Conservation (phyloP, 2,797 vertebrate species). For the Gastrophryne carolinensis region DNA sequence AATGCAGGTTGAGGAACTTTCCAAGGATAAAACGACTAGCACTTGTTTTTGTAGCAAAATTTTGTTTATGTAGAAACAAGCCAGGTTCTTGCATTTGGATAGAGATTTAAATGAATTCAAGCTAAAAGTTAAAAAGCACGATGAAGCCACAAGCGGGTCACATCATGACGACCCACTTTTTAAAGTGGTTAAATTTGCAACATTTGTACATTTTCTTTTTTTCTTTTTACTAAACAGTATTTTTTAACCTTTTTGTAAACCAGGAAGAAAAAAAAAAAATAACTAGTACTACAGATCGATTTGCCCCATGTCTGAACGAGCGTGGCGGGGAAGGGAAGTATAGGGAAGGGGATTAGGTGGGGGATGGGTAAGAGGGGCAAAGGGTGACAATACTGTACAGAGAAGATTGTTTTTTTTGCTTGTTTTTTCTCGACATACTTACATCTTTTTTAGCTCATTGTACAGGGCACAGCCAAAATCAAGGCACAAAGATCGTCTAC, state of each 20-base stretch:
- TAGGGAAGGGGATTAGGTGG: background rate
- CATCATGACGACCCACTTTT: slow-evolving; percentile 78
- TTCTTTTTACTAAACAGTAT: slow-evolving; percentile 79
- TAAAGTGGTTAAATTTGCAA: slow-evolving; percentile 82
- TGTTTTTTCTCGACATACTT: slow-evolving; percentile 82
- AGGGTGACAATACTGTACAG: slow-evolving; percentile 87
- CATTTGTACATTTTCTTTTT: slow-evolving; percentile 70
- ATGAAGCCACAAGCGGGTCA: slow-evolving; percentile 74
- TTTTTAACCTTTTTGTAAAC: slow-evolving; percentile 80
- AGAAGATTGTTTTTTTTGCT: slow-evolving; percentile 86
- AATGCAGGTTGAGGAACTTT: too few species aligned
- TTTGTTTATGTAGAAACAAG: slow-evolving; percentile 91
- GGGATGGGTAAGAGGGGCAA: too few species aligned
- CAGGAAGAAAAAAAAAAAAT: slow-evolving; percentile 69
- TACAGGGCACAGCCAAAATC: slow-evolving; percentile 91
- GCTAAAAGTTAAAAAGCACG: slow-evolving; percentile 77
- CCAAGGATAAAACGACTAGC: slow-evolving; percentile 76
- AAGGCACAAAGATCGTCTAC: slow-evolving; percentile 96
- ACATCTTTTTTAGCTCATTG: slow-evolving; percentile 88
- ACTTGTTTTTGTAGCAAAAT: slow-evolving; percentile 78
- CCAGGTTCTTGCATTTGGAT: slow-evolving; percentile 84
- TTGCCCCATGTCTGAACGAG: slow-evolving; percentile 70
- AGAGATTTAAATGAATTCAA: slow-evolving; percentile 84
- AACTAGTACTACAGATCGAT: slow-evolving; percentile 79
- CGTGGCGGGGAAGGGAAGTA: slow-evolving; percentile 60